Percentiles rank a stretch among this genome's conserved stretches.
These are phyloP conservation scores for Digitonthophagus gazella DNA, from an alignment of 2,888 invertebrate genomes.

Conservation along the genomic window DNA sequence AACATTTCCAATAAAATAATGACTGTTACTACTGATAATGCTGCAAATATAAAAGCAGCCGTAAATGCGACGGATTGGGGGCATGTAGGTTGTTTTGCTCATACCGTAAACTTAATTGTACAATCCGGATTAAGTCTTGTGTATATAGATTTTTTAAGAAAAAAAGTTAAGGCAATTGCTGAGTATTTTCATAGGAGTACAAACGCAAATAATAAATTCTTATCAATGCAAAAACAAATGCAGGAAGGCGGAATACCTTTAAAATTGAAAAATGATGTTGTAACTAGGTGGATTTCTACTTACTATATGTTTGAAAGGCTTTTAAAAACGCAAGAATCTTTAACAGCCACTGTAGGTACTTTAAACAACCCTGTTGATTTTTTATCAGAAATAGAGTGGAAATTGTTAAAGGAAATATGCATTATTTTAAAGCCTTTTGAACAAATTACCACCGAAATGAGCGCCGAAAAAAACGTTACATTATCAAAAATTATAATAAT, in stretches of 20 bases:
- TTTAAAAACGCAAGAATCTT: no score
- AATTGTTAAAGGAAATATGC: no score
- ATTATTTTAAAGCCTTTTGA: no score
- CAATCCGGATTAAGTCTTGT: slow-evolving; percentile 31
- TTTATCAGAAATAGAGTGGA: no score
- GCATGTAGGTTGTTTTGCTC: slow-evolving; percentile 38
- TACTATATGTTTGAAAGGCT: slow-evolving; percentile 25
- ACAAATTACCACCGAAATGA: no score
- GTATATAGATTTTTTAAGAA: slow-evolving; percentile 9
- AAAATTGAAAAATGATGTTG: slow-evolving; percentile 25
- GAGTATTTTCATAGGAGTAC: slow-evolving; percentile 33
- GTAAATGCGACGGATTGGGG: slow-evolving; percentile 32
- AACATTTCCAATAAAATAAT: slow-evolving; percentile 38
- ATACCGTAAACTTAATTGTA: slow-evolving; percentile 38
- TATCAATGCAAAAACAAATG: slow-evolving; percentile 25
- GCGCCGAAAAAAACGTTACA: no score
- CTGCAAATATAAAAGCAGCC: slow-evolving; percentile 37
- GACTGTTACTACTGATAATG: slow-evolving; percentile 36
- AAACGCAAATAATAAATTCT: slow-evolving; percentile 19
- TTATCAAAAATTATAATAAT: no score
- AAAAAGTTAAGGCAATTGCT: slow-evolving; percentile 30
- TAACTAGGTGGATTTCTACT: slow-evolving; percentile 28
- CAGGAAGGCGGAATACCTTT: slow-evolving; percentile 12
- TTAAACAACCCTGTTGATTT: slow-evolving; percentile 16
- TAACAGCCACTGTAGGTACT: slow-evolving; percentile 25